Base-by-base conservation (phyloP, 2,888 invertebrate species). In the Lepeophtheirus nordmannii region DNA sequence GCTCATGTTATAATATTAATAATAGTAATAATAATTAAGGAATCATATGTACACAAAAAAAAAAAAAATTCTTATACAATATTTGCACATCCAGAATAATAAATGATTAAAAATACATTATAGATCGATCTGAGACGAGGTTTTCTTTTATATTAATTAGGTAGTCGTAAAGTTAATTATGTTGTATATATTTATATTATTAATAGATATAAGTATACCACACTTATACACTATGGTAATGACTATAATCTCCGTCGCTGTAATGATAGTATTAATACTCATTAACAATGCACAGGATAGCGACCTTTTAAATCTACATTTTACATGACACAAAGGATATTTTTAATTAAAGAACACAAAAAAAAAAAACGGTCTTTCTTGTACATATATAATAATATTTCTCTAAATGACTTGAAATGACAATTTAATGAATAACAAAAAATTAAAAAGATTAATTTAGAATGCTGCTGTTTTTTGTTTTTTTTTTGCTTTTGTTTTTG, bases 111-210 rank as follows among this genome's bases (percentile, higher is more conserved):
- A n/a, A 14, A n/a, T 46, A 46, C 53, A n/a, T 46, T 46, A 46
- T 46, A 46, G 53, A 46, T 46, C 53, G 17, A 46, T 46, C 8
- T 46, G 53, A 46, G 53, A 46, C 53, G 53, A 46, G 53, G 53
- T 46, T 46, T 8, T 46, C 53, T 46, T 46, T 8, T 17, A n/a
- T n/a, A 46, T 17, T 17, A 46, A 46, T 30, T 2, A 30, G n/a
- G n/a, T n/a, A n/a, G n/a, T n/a, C n/a, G n/a, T n/a, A n/a, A n/a
- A n/a, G n/a, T 30, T 30, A 30, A 30, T 30, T 30, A 30, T 30
- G 30, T 30, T n/a, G 7, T 30, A 30, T 5, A 30, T 30, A 46
- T 5, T 46, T 46, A 46, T 46, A 46, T n/a, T 14, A 14, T 14
- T 41, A 11, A 41, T 11, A 14, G 41, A 46, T 17, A 46, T 46